These are phyloP conservation scores for Taurulus bubalis DNA, from an alignment of 2,113 vertebrate species.

Conservation along the genomic window DNA sequence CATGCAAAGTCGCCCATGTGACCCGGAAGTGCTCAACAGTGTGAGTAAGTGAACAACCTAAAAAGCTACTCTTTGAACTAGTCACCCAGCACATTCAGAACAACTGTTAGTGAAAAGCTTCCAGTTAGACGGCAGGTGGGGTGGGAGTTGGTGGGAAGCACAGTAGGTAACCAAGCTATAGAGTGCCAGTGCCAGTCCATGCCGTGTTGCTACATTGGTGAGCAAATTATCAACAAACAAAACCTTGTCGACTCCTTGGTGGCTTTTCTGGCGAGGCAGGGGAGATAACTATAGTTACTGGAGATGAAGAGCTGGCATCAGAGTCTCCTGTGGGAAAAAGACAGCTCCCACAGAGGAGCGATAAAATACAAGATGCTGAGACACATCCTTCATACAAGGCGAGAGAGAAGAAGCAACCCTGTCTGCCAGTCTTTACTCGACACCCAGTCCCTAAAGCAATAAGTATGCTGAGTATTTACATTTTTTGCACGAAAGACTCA, in stretches of 20 bases:
- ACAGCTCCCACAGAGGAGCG: constrained; percentile 71
- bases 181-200: constrained; percentile 63
- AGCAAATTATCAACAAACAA: constrained; percentile 78
- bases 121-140: constrained; percentile 55
- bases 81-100: constrained; percentile 25
- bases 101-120: constrained; percentile 56
- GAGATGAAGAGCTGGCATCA: constrained; percentile 77
- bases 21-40: constrained; percentile 41
- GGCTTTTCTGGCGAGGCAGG: constrained; percentile 87
- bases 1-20: constrained; percentile 41
- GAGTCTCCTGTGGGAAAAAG: constrained; percentile 80
- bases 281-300: constrained; percentile 84
- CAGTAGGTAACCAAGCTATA: constrained; percentile 31
- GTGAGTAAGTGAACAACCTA: constrained; percentile 18
- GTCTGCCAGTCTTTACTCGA: not conserved
- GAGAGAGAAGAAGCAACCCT: not conserved
- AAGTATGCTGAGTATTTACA: not conserved
- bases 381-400: constrained; percentile 18
- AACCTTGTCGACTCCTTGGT: constrained; percentile 86
- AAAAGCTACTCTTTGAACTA: constrained; percentile 12
- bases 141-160: constrained; percentile 1
- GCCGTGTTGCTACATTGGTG: constrained; percentile 62
- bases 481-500: not conserved
- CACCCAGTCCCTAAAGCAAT: not conserved
- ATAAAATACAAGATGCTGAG: constrained; percentile 29